Base-by-base conservation (phyloP, 2,888 invertebrate genomes). In the Resseliella maxima region DNA sequence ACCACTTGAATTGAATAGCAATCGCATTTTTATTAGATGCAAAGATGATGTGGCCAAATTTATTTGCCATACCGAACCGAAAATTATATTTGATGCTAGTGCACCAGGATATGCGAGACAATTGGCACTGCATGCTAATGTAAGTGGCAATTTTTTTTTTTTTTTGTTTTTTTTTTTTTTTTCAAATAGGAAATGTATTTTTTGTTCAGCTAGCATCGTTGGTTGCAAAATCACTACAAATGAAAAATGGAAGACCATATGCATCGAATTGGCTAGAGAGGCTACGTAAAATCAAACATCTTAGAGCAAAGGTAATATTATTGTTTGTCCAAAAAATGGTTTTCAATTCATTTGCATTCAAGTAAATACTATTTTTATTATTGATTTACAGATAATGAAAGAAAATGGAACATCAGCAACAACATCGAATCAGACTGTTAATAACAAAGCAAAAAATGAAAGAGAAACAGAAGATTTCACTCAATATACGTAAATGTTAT, bases 261-360 rank as follows among this genome's bases (percentile, higher is more conserved):
- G 97, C 98, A 86, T 97, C 97, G 88, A 98, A 98, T 92, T 98
- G 97, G 96, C 92, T 99, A 89, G 98, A 98, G 92, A 93, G 99
- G 88, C 93, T 99, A 89, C 94, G 98, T 72, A 94, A 95, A 89
- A 95, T 98, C 89, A 97, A 97, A 92, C 94, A 95, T 85, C 92
- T 97, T 89, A 93, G 95, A n/a, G 12, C 81, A 24, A 86, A 86
- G 46, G 86, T 86, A n/a, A n/a, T n/a, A n/a, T n/a, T n/a, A n/a
- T n/a, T n/a, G n/a, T n/a, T 27, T 21, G 15, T n/a, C n/a, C n/a
- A n/a, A 31, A 5, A 59, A 59, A 12, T n/a, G 24, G 6, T 72
- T 31, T 72, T n/a, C n/a, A n/a, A n/a, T n/a, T n/a, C n/a, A n/a
- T n/a, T n/a, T n/a, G n/a, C 31, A 31, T 83, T 24, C 38, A 83